phyloP scores from a whole-genome alignment of 2,113 vertebrate genomes.

The Calonectris borealis region DNA sequence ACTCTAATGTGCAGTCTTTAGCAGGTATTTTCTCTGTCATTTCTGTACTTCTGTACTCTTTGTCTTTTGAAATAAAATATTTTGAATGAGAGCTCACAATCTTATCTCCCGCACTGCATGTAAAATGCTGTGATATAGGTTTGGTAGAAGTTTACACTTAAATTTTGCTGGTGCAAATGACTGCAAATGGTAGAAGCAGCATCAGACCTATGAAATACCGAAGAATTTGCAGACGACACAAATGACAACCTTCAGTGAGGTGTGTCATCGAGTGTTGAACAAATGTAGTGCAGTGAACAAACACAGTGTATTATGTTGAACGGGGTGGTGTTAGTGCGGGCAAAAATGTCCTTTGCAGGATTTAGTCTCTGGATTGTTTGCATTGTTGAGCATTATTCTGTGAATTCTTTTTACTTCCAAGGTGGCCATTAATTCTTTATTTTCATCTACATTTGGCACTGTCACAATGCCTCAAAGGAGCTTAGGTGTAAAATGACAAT shows the following conservation, averaged over 20 bases:
- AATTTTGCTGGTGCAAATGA: not conserved
- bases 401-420: constrained; percentile 16
- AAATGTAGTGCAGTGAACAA: not conserved
- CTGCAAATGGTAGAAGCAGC: not conserved
- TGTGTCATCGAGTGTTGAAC: not conserved
- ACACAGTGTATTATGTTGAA: not conserved
- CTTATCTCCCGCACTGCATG: rapidly evolving
- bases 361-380: not conserved
- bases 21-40: not conserved
- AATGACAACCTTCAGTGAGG: not conserved
- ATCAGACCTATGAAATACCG: not conserved
- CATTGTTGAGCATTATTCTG: not conserved
- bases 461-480: not conserved
- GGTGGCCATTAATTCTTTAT: not conserved
- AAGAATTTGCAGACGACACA: not conserved
- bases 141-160: not conserved
- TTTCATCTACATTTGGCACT: not conserved
- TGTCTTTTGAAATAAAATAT: not conserved
- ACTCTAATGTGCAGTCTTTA: not conserved
- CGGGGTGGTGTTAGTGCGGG: rapidly evolving
- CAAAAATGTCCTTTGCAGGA: not conserved
- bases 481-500: constrained; percentile 45
- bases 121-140: not conserved
- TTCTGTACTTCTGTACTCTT: not conserved
- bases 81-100: not conserved